Evolutionary conservation across 2,797 vertebrate species (phyloP).

Genomic region (Podarcis siculus): DNA sequence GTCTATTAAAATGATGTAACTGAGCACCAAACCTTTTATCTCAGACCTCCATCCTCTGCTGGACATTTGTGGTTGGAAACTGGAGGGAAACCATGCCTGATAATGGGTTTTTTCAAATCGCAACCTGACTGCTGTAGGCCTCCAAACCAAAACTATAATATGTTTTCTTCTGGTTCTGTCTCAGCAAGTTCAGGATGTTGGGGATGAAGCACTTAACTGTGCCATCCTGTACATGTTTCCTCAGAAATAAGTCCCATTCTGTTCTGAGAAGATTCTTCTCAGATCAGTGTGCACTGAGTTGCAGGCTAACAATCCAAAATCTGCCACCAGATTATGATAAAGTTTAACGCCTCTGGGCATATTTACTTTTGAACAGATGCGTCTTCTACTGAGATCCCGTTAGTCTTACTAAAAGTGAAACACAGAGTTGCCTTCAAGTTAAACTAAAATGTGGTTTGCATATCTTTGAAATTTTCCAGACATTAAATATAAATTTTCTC

Average conservation of each 20-base stretch:
- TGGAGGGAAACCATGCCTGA: constrained; percentile 45
- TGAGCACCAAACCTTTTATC: constrained; percentile 63
- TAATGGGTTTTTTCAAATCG: constrained; percentile 66
- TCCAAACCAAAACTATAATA: constrained; percentile 69
- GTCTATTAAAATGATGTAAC: constrained; percentile 53
- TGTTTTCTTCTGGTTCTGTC: constrained; percentile 51
- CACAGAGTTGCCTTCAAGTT: background rate
- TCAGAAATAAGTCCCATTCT: background rate
- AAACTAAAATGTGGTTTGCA: background rate
- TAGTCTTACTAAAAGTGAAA: background rate
- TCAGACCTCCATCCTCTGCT: constrained; percentile 51
- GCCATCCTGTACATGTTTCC: background rate
- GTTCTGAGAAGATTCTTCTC: background rate
- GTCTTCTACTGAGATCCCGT: background rate
- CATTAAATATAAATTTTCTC: background rate
- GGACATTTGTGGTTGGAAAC: constrained; percentile 62
- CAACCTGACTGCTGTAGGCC: constrained; percentile 55
- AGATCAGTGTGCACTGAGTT: background rate
- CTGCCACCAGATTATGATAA: constrained; percentile 37
- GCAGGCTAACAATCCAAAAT: constrained; percentile 24
- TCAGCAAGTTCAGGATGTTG: constrained; percentile 58
- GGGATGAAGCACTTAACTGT: constrained; percentile 27
- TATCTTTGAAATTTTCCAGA: background rate
- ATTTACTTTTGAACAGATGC: background rate
- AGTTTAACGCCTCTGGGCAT: background rate